phyloP scores from a whole-genome alignment of 2,113 vertebrate species.

The Peromyscus leucopus region DNA sequence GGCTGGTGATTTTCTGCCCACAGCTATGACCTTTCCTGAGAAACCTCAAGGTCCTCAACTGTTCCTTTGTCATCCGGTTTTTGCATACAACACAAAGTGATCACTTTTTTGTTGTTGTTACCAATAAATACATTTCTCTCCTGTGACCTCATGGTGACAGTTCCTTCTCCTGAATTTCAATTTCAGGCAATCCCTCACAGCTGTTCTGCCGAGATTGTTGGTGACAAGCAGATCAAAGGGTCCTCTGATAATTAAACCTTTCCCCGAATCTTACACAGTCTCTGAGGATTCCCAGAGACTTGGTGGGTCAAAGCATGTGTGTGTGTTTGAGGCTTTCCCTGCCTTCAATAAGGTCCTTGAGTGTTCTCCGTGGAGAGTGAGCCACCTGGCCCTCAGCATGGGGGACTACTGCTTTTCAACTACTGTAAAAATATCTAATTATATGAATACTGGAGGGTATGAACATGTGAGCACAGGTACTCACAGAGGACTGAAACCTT shows the following conservation, averaged over 20 bases:
- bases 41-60: background rate
- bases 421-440: background rate
- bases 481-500: background rate
- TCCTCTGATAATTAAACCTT: background rate
- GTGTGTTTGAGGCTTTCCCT: background rate
- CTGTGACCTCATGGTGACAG: background rate
- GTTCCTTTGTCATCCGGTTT: background rate
- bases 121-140: background rate
- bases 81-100: background rate
- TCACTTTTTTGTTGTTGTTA: background rate
- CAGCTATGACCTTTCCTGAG: background rate
- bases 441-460: background rate
- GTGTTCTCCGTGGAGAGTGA: background rate
- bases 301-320: background rate
- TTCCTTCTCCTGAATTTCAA: background rate
- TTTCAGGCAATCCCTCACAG: background rate
- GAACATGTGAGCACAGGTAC: background rate
- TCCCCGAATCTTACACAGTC: background rate
- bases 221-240: background rate
- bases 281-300: background rate
- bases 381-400: background rate
- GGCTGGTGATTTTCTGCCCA: background rate
- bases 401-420: background rate
- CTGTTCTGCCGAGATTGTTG: background rate
- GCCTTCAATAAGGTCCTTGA: background rate